A percentile compares a stretch with the other conserved stretches of the same genome.
Conservation (phyloP, 2,888 invertebrate species). For the Euplexia lucipara region DNA sequence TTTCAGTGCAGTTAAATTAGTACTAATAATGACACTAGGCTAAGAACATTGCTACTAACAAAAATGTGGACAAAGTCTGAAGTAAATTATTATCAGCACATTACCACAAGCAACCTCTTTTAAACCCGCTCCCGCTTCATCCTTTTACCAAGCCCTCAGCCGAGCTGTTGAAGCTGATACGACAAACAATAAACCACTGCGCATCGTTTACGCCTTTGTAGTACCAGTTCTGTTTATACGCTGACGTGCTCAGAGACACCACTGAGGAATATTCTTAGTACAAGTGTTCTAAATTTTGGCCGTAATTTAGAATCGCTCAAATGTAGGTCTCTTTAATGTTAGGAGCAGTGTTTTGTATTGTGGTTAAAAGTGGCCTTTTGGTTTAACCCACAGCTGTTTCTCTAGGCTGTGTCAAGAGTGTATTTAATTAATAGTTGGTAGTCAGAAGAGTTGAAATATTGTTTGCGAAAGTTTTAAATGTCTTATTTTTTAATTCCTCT, state of each 20-base stretch:
- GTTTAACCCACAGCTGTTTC: too few relatives aligned
- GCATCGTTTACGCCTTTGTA: constrained; percentile 59
- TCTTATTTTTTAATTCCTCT: too few relatives aligned
- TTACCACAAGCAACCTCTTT: too few relatives aligned
- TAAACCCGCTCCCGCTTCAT: constrained; percentile 43
- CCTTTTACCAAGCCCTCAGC: constrained; percentile 1
- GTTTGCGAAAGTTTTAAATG: too few relatives aligned
- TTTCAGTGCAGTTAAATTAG: too few relatives aligned
- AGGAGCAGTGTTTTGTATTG: constrained; percentile 12
- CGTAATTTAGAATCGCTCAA: constrained; percentile 31
- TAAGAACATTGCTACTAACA: too few relatives aligned
- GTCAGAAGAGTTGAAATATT: too few relatives aligned
- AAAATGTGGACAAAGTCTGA: too few relatives aligned
- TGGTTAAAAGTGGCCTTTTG: not conserved
- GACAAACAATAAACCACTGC: constrained; percentile 69
- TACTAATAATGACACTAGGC: too few relatives aligned
- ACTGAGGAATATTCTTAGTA: constrained; percentile 39
- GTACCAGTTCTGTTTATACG: constrained; percentile 48
- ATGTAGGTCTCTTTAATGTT: constrained; percentile 6
- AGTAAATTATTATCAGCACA: too few relatives aligned
- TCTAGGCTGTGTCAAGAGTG: too few relatives aligned
- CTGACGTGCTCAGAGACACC: constrained; percentile 33
- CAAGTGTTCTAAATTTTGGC: constrained; percentile 37
- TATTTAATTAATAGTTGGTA: too few relatives aligned
- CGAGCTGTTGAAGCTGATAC: constrained; percentile 64